Percentiles rank a stretch among this genome's conserved stretches.
phyloP scores from a whole-genome alignment of 2,888 invertebrate species.

The Polymixis lichenea region DNA sequence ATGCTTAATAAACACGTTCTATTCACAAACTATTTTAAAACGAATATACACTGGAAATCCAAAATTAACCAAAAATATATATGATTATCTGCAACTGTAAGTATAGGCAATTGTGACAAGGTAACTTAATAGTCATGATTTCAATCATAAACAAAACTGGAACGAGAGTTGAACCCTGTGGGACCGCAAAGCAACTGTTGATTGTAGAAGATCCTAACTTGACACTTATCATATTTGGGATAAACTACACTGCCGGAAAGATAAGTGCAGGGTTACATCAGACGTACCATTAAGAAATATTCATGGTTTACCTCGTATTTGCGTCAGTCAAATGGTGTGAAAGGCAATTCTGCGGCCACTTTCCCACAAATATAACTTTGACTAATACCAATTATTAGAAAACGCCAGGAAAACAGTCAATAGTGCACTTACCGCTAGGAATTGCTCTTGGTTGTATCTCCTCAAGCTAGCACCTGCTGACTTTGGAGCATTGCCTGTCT shows the following conservation, averaged over 20 bases:
- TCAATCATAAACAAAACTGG: neutral
- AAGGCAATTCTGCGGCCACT: neutral
- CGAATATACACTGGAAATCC: neutral
- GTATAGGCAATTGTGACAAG: no score
- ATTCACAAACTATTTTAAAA: constrained; percentile 7
- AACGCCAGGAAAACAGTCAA: neutral
- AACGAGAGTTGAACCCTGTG: constrained; percentile 10
- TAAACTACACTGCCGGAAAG: neutral
- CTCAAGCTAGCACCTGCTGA: constrained; percentile 95
- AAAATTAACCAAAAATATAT: neutral
- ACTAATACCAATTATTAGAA: neutral
- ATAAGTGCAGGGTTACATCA: neutral
- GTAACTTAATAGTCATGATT: neutral
- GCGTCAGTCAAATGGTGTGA: constrained; percentile 6
- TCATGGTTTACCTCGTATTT: neutral
- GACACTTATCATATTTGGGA: neutral
- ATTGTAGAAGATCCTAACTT: neutral
- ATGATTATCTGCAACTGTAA: neutral
- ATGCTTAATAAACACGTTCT: neutral
- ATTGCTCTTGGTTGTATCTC: constrained; percentile 94
- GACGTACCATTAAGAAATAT: neutral
- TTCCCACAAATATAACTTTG: neutral
- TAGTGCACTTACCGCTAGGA: constrained; percentile 91
- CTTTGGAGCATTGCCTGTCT: constrained; percentile 91
- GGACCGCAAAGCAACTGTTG: neutral